Base-by-base conservation (phyloP, 2,888 invertebrate species). In the Calameuta pallipes region DNA sequence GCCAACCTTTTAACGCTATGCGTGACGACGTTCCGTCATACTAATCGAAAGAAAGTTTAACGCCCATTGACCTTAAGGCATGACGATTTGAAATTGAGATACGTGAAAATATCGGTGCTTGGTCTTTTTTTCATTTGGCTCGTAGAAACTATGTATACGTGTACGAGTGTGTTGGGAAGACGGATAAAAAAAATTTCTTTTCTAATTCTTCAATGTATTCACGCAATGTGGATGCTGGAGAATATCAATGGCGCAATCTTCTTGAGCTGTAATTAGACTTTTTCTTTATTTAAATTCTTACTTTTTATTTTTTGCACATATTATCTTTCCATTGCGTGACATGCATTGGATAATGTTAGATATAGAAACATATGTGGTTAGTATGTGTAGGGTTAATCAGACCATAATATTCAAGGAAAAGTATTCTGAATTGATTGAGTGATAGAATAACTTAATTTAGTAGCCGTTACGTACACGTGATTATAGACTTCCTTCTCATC, bases 1-100 rank as follows among this genome's bases (percentile, higher is more conserved):
- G 71, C 11, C 13, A 13, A 23, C 15, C 71, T 71, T 23, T 31
- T 33, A 33, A 56, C 56, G 23, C 56, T 56, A 6, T 1, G 56
- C 56, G 56, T 56, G 56, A 56, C 56, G 23, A 23, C 6, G 23
- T 2, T 9, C 9, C 23, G 4, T 41, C 6, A 6, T 23, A 35
- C 36, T n/a, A 34, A 74, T 35, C 23, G 74, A 74, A 74, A 74
- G 74, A 36, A 74, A 74, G 74, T 74, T 23, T 71, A 56, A 56
- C 23, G 23, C 23, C 56, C 9, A 9, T 56, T 56, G 56, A 56
- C 23, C 23, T 56, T 23, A 56, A 56, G 56, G 23, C 56, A 9
- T 9, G 56, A 56, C 56, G 56, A 9, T 23, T 23, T 9, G 23
- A 56, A 56, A 56, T 23, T 23, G 23, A 15, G 23, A 15, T 56